A percentile compares a stretch with the other conserved stretches of the same genome.
Conservation (phyloP, 1,140 invertebrate genomes). For the Bombus consobrinus region DNA sequence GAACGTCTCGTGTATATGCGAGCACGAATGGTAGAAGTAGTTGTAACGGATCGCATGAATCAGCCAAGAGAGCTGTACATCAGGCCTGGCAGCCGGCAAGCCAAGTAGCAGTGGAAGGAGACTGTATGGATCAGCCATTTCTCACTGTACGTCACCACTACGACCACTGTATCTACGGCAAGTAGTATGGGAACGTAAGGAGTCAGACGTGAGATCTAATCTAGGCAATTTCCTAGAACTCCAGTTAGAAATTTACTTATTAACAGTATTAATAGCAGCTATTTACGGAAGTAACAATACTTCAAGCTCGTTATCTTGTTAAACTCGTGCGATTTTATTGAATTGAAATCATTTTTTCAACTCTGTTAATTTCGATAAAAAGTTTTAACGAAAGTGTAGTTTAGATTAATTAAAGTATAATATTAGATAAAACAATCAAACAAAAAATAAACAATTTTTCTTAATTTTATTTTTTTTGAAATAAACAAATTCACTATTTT, state of each 20-base stretch:
- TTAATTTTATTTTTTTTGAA: neutral
- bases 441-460: neutral
- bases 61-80: slow-evolving; percentile 47
- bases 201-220: slow-evolving; percentile 18
- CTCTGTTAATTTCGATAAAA: neutral
- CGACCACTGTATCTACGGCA: neutral
- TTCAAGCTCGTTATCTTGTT: too few species aligned
- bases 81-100: slow-evolving; percentile 26
- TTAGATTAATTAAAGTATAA: neutral
- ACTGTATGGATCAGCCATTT: slow-evolving; percentile 50
- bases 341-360: neutral
- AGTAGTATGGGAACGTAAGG: slow-evolving; percentile 15
- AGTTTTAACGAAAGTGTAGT: neutral
- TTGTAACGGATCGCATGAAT: slow-evolving; percentile 47
- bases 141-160: slow-evolving; percentile 42
- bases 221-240: slow-evolving; percentile 2
- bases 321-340: neutral
- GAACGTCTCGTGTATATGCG: neutral
- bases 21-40: slow-evolving; percentile 9
- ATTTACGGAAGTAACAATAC: neutral
- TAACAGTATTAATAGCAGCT: neutral
- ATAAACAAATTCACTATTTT: neutral
- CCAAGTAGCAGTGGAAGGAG: slow-evolving; percentile 30
- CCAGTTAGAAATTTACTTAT: neutral
- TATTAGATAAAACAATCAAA: too few species aligned